These are phyloP conservation scores for Myrmecophaga tridactyla DNA, from an alignment of 2,113 vertebrate species.

Conservation along the genomic window DNA sequence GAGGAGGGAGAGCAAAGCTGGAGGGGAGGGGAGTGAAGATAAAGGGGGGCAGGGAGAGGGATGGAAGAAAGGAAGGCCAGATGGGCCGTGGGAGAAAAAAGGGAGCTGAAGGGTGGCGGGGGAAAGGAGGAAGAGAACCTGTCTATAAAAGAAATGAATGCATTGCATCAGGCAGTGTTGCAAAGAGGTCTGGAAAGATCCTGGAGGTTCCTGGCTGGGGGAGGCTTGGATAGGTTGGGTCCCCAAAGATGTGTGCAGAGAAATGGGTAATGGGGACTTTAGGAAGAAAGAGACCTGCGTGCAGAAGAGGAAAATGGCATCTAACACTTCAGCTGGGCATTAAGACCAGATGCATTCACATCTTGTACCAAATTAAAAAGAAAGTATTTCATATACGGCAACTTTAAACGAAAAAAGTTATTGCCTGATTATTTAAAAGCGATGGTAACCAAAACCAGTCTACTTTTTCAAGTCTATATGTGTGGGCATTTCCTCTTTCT, in stretches of 20 bases:
- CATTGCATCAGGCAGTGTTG: neutral
- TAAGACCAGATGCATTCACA: neutral
- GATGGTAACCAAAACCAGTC: neutral
- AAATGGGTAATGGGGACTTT: neutral
- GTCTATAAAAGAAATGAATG: neutral
- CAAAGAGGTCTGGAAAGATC: slow-evolving; percentile 35
- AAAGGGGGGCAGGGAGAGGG: neutral
- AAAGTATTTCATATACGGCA: neutral
- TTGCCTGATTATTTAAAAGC: neutral
- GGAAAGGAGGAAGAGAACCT: neutral
- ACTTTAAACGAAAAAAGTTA: neutral
- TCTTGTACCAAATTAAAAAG: neutral
- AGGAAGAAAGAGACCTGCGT: neutral
- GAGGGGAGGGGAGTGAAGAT: slow-evolving; percentile 69
- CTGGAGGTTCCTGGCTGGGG: neutral
- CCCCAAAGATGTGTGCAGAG: neutral
- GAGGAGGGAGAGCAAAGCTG: slow-evolving; percentile 77
- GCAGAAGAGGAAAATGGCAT: neutral
- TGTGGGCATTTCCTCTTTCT: neutral
- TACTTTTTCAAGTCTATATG: neutral
- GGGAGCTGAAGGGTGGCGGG: neutral
- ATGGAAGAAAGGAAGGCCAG: slow-evolving; percentile 21
- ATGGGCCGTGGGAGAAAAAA: neutral
- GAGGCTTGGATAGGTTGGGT: neutral
- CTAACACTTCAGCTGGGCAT: neutral